Evolutionary conservation across 92 coral and sea anemone species (phyloP).

Genomic region (Parazoanthus atlanticus): DNA sequence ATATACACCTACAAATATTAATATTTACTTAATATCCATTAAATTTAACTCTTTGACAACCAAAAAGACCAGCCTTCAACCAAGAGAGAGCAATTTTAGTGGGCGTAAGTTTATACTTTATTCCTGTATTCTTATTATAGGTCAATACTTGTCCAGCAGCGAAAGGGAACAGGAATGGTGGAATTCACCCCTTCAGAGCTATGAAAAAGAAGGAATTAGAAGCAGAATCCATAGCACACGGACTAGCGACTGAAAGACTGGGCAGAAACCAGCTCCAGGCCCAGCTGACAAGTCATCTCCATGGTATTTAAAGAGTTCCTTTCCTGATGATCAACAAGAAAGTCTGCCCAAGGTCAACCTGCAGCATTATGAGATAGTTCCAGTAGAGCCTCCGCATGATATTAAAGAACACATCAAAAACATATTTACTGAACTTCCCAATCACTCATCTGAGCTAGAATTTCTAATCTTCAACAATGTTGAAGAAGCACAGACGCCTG

Average conservation of each 20-base stretch:
- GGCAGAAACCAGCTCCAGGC: constrained; percentile 2
- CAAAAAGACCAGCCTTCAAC: too few species aligned
- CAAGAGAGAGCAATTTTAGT: too few species aligned
- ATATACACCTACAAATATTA: too few species aligned
- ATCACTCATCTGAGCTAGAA: constrained; percentile 12
- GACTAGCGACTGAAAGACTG: constrained; percentile 19
- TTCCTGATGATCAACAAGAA: not conserved
- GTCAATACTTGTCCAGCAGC: constrained; percentile 35
- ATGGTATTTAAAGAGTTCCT: constrained; percentile 51
- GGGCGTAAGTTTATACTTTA: not conserved
- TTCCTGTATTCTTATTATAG: not conserved
- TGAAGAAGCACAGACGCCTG: constrained; percentile 2
- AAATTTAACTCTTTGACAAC: too few species aligned
- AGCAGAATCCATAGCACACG: constrained; percentile 12
- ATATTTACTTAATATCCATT: too few species aligned
- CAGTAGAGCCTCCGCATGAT: constrained; percentile 50
- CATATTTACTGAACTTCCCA: too few species aligned
- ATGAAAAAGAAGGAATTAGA: constrained; percentile 41
- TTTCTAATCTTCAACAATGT: constrained; percentile 2
- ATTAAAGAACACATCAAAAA: constrained; percentile 38
- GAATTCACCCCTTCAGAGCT: constrained; percentile 30
- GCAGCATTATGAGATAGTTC: constrained; percentile 31
- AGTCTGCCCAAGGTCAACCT: constrained; percentile 41
- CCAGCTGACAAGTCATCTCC: constrained; percentile 30
- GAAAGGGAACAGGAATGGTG: constrained; percentile 36